Evolutionary conservation across 2,797 vertebrate species (phyloP).

Genomic region (Acanthopagrus latus): DNA sequence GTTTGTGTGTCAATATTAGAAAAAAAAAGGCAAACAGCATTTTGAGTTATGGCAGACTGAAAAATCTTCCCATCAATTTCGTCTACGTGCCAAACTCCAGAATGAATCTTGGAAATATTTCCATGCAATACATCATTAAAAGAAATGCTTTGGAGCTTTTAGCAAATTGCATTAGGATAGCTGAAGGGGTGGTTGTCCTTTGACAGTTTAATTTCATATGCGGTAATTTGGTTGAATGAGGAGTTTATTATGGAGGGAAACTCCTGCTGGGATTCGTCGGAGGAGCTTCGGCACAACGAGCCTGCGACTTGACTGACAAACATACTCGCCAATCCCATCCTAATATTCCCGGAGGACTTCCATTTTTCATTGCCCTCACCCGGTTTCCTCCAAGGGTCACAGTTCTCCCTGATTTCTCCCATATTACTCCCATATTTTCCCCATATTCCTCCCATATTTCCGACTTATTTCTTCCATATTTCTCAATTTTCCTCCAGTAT

Average conservation of each 20-base stretch:
- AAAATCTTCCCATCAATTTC: conserved; percentile 4
- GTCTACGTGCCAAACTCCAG: conserved; percentile 31
- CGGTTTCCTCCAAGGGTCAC: no score
- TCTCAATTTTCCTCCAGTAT: no score
- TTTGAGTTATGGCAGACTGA: conserved; percentile 10
- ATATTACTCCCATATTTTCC: no score
- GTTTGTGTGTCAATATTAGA: conserved; percentile 31
- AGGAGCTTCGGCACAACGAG: conserved; percentile 15
- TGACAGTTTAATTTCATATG: conserved; percentile 41
- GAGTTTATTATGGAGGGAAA: conserved; percentile 41
- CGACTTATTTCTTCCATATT: no score
- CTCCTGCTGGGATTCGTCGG: conserved; percentile 28
- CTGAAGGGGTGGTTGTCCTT: conserved; percentile 34
- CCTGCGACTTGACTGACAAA: not conserved
- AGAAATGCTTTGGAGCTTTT: conserved; percentile 22
- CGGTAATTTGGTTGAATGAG: conserved; percentile 39
- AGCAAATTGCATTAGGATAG: conserved; percentile 19
- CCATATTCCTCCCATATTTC: no score
- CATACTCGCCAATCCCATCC: no score
- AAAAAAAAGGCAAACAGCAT: conserved; percentile 16
- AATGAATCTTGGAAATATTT: conserved; percentile 36
- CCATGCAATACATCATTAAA: conserved; percentile 26
- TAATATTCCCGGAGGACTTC: no score
- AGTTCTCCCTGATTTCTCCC: no score
- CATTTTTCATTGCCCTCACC: no score